Conservation (phyloP, 1,140 invertebrate species). For the Sinella curviseta region DNA sequence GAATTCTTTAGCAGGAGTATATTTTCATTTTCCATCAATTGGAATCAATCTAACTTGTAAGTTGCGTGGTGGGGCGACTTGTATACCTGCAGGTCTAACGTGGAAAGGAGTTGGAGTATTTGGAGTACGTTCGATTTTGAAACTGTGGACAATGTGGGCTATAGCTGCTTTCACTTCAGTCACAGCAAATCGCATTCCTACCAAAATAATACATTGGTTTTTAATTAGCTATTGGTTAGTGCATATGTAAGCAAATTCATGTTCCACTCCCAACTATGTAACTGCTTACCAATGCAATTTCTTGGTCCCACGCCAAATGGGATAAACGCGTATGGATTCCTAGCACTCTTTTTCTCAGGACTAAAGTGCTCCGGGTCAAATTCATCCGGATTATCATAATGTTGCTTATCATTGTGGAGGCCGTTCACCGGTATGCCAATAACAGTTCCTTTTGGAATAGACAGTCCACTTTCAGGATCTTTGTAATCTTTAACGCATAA, state of each 20-base stretch:
- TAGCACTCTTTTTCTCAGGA: constrained; percentile 56
- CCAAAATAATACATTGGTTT: neutral
- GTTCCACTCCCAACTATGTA: no score
- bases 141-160: no score
- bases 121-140: no score
- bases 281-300: constrained; percentile 56
- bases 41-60: no score
- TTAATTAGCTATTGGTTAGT: neutral
- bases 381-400: constrained; percentile 67
- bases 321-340: constrained; percentile 58
- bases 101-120: no score
- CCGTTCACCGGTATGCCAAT: constrained; percentile 62
- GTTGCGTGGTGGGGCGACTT: no score
- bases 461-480: neutral
- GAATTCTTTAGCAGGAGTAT: no score
- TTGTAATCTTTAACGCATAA: neutral
- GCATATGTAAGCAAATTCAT: neutral
- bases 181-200: constrained; percentile 38
- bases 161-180: no score
- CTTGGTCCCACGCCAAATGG: constrained; percentile 70
- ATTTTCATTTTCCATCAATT: no score
- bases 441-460: constrained; percentile 59
- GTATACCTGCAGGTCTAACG: no score
- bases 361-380: constrained; percentile 76
- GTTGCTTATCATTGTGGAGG: constrained; percentile 64